Conservation (phyloP, 2,888 invertebrate genomes). For the Drosophila subquinaria region DNA sequence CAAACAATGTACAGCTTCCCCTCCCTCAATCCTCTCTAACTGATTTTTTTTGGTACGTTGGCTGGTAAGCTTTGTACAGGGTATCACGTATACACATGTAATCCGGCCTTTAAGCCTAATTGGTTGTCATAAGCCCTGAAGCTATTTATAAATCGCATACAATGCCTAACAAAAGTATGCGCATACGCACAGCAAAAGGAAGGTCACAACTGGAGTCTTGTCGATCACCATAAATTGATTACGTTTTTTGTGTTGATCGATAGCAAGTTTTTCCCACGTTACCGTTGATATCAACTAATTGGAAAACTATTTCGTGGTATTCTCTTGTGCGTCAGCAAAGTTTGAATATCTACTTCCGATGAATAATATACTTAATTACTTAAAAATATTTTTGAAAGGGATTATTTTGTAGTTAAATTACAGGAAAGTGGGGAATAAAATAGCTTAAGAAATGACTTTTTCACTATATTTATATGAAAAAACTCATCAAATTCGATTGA, state of each 20-base stretch:
- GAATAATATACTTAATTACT: not conserved
- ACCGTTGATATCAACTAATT: slow-evolving; percentile 7
- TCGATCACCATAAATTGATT: slow-evolving; percentile 13
- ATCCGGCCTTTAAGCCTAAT: slow-evolving; percentile 54
- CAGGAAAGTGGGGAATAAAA: not conserved
- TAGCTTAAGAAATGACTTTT: not conserved
- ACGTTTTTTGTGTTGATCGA: slow-evolving; percentile 14
- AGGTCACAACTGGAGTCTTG: slow-evolving; percentile 12
- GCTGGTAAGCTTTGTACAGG: slow-evolving; percentile 1
- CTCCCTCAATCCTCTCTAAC: not conserved
- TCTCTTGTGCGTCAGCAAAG: slow-evolving; percentile 1
- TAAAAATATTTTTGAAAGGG: too few relatives aligned
- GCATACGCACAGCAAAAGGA: slow-evolving; percentile 2
- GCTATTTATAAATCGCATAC: slow-evolving; percentile 43
- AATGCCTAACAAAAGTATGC: slow-evolving; percentile 38
- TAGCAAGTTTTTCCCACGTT: slow-evolving; percentile 23
- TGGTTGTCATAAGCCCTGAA: slow-evolving; percentile 42
- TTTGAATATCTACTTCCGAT: not conserved
- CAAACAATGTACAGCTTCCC: slow-evolving; percentile 35
- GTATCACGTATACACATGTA: slow-evolving; percentile 49
- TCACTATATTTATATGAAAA: too few relatives aligned
- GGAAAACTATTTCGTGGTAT: not conserved
- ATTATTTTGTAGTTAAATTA: not conserved
- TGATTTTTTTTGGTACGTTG: slow-evolving; percentile 6
- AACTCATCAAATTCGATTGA: too few relatives aligned